These are phyloP conservation scores for Tragelaphus strepsiceros DNA, from an alignment of 2,113 vertebrate species.

Conservation along the genomic window DNA sequence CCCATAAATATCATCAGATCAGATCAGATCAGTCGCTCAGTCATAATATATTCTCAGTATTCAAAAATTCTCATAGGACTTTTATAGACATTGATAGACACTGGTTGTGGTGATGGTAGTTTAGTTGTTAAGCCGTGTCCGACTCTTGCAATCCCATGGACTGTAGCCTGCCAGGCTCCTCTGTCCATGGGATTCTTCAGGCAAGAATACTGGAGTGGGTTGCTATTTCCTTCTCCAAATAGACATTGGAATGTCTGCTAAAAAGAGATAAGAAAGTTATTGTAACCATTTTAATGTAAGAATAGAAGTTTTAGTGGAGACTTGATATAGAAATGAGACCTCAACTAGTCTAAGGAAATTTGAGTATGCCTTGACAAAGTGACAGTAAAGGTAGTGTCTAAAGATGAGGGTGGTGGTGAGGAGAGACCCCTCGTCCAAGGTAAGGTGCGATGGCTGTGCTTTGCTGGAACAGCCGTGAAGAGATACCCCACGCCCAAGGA, in stretches of 20 bases:
- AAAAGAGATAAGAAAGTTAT: not conserved
- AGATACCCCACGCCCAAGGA: no score
- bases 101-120: not conserved
- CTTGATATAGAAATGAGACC: not conserved
- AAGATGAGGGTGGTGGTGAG: not conserved
- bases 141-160: not conserved
- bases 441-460: no score
- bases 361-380: not conserved
- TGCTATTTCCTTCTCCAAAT: not conserved
- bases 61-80: not conserved
- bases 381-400: not conserved
- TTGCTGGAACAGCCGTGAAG: no score
- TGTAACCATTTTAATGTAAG: not conserved
- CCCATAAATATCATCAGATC: not conserved
- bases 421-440: no score
- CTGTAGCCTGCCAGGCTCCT: not conserved
- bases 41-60: not conserved
- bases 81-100: not conserved
- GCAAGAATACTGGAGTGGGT: not conserved
- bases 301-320: not conserved
- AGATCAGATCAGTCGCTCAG: no score
- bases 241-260: not conserved
- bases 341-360: not conserved
- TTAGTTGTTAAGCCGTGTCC: not conserved
- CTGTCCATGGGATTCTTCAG: not conserved